Conservation (phyloP, 1,140 invertebrate genomes). For the Chymomyza costata region DNA sequence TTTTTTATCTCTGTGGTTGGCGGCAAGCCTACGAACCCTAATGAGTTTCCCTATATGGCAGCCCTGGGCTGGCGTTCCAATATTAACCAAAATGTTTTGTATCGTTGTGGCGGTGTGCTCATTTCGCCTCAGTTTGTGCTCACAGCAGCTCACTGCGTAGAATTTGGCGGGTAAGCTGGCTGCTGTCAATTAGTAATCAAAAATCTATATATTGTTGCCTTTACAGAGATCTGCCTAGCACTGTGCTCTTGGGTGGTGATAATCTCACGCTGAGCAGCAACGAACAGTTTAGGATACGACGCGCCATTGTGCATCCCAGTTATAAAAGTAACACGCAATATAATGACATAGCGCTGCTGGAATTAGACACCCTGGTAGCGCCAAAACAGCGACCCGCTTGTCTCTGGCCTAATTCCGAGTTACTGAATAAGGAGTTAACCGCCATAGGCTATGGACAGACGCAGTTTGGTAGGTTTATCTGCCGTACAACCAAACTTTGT, state of each 20-base stretch:
- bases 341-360: conserved; percentile 67
- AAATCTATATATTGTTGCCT: neutral
- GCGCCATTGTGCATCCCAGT: conserved; percentile 45
- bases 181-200: conserved; percentile 1
- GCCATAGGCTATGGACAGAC: conserved; percentile 67
- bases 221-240: conserved; percentile 36
- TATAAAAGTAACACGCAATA: conserved; percentile 40
- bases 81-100: conserved; percentile 40
- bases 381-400: conserved; percentile 28
- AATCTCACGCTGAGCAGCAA: conserved; percentile 44
- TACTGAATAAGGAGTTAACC: conserved; percentile 30
- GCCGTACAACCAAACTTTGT: neutral
- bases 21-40: conserved; percentile 60
- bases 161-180: conserved; percentile 52
- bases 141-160: conserved; percentile 73
- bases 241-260: conserved; percentile 57
- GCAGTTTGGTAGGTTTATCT: conserved; percentile 37
- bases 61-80: conserved; percentile 67
- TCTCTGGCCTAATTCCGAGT: conserved; percentile 23
- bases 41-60: conserved; percentile 77
- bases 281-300: conserved; percentile 36
- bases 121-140: conserved; percentile 63
- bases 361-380: conserved; percentile 29
- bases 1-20: conserved; percentile 59
- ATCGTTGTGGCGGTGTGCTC: conserved; percentile 66